These are phyloP conservation scores for Centruroides sculpturatus DNA, from an alignment of 1,140 invertebrate genomes.

Conservation along the genomic window DNA sequence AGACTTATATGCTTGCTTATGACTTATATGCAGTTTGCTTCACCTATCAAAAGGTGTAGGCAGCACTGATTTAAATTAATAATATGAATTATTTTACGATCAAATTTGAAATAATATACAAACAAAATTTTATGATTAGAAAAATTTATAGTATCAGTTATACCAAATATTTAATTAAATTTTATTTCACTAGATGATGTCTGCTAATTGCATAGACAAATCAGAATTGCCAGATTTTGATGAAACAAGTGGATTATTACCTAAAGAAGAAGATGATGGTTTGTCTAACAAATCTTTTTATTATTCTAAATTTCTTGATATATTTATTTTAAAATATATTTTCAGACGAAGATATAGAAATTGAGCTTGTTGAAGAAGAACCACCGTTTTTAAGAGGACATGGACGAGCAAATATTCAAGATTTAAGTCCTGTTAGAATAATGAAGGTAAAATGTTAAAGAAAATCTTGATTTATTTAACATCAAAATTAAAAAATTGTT, in stretches of 20 bases:
- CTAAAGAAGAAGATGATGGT: conserved; percentile 73
- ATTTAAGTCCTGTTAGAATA: conserved; percentile 88
- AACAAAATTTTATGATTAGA: too few species aligned
- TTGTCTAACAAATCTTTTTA: not conserved
- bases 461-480: too few species aligned
- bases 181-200: conserved; percentile 48
- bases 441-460: conserved; percentile 49
- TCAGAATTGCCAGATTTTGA: conserved; percentile 84
- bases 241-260: conserved; percentile 60
- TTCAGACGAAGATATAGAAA: conserved; percentile 92
- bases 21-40: too few species aligned
- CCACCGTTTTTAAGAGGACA: conserved; percentile 85
- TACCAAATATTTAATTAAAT: too few species aligned
- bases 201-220: conserved; percentile 66
- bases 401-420: conserved; percentile 61
- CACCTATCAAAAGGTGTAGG: too few species aligned
- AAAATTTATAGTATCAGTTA: too few species aligned
- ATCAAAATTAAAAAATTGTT: too few species aligned
- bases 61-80: too few species aligned
- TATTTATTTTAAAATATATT: conserved; percentile 11
- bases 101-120: too few species aligned
- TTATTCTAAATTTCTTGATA: too few species aligned
- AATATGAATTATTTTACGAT: too few species aligned
- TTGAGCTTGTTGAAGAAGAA: conserved; percentile 97
- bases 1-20: too few species aligned